These are phyloP conservation scores for Spea multiplicata DNA, from an alignment of 2,113 vertebrate species.

Conservation along the genomic window DNA sequence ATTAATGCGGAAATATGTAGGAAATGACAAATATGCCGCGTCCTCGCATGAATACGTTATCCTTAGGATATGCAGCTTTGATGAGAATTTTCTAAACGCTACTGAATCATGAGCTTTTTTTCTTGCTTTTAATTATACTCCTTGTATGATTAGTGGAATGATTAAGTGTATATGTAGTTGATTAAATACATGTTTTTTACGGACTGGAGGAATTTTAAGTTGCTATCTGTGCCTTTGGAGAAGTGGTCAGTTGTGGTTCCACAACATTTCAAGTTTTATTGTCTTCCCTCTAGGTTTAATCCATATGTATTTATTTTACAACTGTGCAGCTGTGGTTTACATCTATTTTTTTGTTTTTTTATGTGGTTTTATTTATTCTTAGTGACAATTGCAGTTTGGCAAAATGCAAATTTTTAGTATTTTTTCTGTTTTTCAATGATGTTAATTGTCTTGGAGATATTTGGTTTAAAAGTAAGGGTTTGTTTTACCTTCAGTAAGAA, in stretches of 20 bases:
- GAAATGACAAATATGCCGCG: background rate
- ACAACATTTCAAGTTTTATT: background rate
- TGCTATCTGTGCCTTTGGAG: constrained; percentile 7
- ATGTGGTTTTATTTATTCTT: no score
- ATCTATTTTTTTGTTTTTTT: background rate
- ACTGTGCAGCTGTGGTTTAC: background rate
- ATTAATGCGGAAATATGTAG: background rate
- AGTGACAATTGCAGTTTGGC: no score
- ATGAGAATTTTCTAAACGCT: background rate
- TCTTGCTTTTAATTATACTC: constrained; percentile 9
- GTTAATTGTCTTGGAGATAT: no score
- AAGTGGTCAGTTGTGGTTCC: background rate
- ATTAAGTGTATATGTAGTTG: background rate
- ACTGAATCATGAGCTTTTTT: background rate
- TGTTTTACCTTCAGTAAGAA: no score
- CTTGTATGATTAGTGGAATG: background rate
- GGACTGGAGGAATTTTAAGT: background rate
- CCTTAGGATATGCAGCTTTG: background rate
- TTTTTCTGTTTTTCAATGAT: no score
- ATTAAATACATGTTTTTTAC: constrained; percentile 15
- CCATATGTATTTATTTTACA: background rate
- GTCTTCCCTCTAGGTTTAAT: background rate
- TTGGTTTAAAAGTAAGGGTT: no score
- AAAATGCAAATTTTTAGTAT: no score
- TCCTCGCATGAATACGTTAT: background rate